These are phyloP conservation scores for Hemaris fuciformis DNA, from an alignment of 2,888 invertebrate genomes.

Conservation along the genomic window DNA sequence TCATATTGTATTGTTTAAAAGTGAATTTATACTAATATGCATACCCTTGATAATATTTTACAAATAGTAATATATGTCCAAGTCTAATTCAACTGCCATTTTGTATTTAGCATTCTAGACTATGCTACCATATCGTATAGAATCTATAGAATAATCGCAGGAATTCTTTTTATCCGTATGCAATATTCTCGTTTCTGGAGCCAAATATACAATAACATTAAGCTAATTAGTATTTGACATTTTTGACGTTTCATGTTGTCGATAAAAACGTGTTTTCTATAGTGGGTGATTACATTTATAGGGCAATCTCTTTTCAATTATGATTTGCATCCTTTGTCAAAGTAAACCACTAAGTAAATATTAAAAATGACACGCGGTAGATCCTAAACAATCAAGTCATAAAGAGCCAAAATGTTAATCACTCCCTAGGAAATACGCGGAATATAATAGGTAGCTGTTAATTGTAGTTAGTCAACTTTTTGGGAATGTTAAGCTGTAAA, in stretches of 20 bases:
- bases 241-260: constrained; percentile 7
- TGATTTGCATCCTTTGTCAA: too few species aligned
- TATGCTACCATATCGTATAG: not conserved
- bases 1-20: not conserved
- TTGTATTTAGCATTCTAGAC: not conserved
- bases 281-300: constrained; percentile 1
- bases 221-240: constrained; percentile 4
- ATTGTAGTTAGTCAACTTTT: constrained; percentile 28
- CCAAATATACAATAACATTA: not conserved
- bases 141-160: not conserved
- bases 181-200: not conserved
- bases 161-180: not conserved
- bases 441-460: constrained; percentile 23
- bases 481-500: not conserved
- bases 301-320: too few species aligned
- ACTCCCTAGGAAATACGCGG: constrained; percentile 27
- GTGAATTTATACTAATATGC: not conserved
- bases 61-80: constrained; percentile 8
- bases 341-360: too few species aligned
- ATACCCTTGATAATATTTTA: not conserved
- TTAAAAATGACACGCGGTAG: too few species aligned
- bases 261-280: not conserved
- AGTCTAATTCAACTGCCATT: constrained; percentile 5
- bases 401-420: constrained; percentile 13
- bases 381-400: not conserved